Percentiles rank a stretch among this genome's conserved stretches.
These are phyloP conservation scores for Apoda limacodes DNA, from an alignment of 2,888 invertebrate species.

Conservation along the genomic window DNA sequence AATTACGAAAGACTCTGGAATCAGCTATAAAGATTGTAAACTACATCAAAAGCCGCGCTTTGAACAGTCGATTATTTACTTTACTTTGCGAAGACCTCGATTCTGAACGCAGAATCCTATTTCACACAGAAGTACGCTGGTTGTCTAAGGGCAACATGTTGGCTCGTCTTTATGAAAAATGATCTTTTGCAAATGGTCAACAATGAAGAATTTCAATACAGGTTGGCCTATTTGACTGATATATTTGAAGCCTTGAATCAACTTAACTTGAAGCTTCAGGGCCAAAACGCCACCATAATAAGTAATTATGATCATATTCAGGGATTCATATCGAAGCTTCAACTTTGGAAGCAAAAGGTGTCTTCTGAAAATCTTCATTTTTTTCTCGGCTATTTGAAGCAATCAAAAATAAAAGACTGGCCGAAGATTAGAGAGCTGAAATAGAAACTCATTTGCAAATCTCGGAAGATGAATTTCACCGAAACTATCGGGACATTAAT, in stretches of 20 bases:
- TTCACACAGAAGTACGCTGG: too few species aligned
- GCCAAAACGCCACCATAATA: slow-evolving; percentile 1
- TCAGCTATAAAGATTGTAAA: slow-evolving; percentile 4
- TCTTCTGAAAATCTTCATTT: slow-evolving; percentile 1
- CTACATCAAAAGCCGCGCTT: too few species aligned
- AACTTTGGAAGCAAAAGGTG: slow-evolving; percentile 3
- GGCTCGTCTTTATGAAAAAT: too few species aligned
- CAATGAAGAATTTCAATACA: slow-evolving; percentile 6
- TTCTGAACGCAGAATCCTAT: too few species aligned
- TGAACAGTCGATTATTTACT: too few species aligned
- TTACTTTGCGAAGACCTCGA: too few species aligned
- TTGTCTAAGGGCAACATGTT: too few species aligned
- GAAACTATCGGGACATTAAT: slow-evolving; percentile 4
- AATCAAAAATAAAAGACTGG: slow-evolving; percentile 2
- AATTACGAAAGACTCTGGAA: not conserved
- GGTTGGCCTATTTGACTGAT: slow-evolving; percentile 1
- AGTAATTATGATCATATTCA: slow-evolving; percentile 8
- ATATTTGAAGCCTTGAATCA: slow-evolving; percentile 3
- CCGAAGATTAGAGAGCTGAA: slow-evolving; percentile 1
- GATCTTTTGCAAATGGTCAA: too few species aligned
- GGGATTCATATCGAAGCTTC: slow-evolving; percentile 6
- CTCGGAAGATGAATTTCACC: not conserved
- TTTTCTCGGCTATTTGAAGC: slow-evolving; percentile 6
- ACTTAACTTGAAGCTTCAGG: slow-evolving; percentile 5
- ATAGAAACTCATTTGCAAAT: too few species aligned